These are phyloP conservation scores for Drosophila teissieri DNA, from an alignment of 1,140 invertebrate genomes.

Conservation along the genomic window DNA sequence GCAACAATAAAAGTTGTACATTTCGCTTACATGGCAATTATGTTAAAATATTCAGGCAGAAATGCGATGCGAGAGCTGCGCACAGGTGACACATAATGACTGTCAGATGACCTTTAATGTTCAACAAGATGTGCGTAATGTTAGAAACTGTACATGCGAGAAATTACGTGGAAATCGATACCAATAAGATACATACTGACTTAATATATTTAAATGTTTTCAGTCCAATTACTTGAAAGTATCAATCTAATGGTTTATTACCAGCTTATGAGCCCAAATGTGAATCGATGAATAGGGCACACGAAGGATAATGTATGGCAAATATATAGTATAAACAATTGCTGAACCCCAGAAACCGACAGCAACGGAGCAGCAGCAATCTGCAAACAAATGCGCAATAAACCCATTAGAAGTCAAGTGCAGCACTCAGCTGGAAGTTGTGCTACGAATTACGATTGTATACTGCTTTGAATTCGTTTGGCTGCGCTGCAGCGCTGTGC, in stretches of 20 bases:
- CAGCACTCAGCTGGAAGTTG: conserved; percentile 30
- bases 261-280: no score
- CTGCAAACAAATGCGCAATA: conserved; percentile 48
- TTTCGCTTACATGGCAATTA: conserved; percentile 61
- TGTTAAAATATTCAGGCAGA: conserved; percentile 47
- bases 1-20: conserved; percentile 53
- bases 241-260: no score
- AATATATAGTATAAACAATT: background rate
- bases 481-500: background rate
- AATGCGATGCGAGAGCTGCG: conserved; percentile 22
- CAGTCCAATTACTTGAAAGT: no score
- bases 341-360: conserved; percentile 10
- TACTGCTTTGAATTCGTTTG: background rate
- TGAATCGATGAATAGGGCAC: no score
- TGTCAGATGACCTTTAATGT: conserved; percentile 25
- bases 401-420: conserved; percentile 67
- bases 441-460: conserved; percentile 33
- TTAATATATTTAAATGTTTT: no score
- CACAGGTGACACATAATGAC: conserved; percentile 40
- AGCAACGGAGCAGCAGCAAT: conserved; percentile 27
- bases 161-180: background rate
- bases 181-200: no score
- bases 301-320: no score
- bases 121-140: background rate
- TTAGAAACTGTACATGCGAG: conserved; percentile 18